Percentiles rank a stretch among this genome's conserved stretches.
Conservation (phyloP, 2,113 vertebrate species). For the Triplophysa rosa region DNA sequence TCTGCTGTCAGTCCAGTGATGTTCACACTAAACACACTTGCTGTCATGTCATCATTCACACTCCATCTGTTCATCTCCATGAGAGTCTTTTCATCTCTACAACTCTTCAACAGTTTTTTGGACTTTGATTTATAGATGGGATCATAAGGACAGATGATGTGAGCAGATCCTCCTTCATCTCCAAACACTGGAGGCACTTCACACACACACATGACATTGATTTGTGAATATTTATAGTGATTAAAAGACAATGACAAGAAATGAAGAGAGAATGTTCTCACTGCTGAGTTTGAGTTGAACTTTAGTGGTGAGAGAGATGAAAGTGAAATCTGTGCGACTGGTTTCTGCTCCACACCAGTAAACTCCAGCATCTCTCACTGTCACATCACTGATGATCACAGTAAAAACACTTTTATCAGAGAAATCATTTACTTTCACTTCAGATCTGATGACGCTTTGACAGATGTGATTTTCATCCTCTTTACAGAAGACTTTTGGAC, state of each 20-base stretch:
- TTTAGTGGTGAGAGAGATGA: slow-evolving; percentile 24
- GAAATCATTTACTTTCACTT: neutral
- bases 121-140: neutral
- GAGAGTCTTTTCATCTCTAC: neutral
- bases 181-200: neutral
- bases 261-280: slow-evolving; percentile 36
- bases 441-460: neutral
- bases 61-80: neutral
- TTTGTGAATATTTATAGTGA: neutral
- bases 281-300: slow-evolving; percentile 41
- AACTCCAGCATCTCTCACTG: slow-evolving; percentile 32
- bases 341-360: slow-evolving; percentile 51
- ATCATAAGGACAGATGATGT: slow-evolving; percentile 40
- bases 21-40: slow-evolving; percentile 23
- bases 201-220: neutral
- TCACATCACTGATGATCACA: slow-evolving; percentile 45
- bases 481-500: slow-evolving; percentile 37
- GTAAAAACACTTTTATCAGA: slow-evolving; percentile 37
- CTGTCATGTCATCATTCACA: slow-evolving; percentile 9
- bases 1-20: slow-evolving; percentile 35
- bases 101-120: slow-evolving; percentile 26
- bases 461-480: slow-evolving; percentile 5
- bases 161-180: slow-evolving; percentile 26
- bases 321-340: neutral
- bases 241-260: too few relatives aligned